Conservation (phyloP, 1,140 invertebrate species). For the Zaprionus camerounensis region DNA sequence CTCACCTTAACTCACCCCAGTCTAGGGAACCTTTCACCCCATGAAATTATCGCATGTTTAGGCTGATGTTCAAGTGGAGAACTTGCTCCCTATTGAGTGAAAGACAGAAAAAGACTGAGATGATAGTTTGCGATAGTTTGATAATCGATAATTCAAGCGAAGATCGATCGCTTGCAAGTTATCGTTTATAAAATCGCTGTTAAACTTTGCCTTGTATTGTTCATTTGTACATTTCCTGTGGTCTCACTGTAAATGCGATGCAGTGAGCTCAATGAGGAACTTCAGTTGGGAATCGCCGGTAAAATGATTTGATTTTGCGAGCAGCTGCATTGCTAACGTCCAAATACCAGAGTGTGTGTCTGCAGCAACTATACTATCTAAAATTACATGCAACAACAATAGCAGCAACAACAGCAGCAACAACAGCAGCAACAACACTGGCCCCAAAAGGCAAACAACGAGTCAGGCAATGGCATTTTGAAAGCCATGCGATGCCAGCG, state of each 20-base stretch:
- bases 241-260: background rate
- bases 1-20: slow-evolving; percentile 1
- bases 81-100: background rate
- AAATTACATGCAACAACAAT: slow-evolving; percentile 40
- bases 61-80: background rate
- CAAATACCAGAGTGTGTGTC: slow-evolving; percentile 6
- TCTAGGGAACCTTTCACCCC: background rate
- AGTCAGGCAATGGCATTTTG: slow-evolving; percentile 51
- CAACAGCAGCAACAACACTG: slow-evolving; percentile 16
- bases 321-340: background rate
- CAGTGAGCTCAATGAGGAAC: background rate
- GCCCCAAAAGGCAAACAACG: slow-evolving; percentile 61
- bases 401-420: background rate
- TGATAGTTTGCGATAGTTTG: background rate
- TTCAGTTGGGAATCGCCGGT: background rate
- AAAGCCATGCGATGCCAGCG: slow-evolving; percentile 71
- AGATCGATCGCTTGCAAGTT: background rate
- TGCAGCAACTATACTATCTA: slow-evolving; percentile 25
- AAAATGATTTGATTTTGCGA: slow-evolving; percentile 1
- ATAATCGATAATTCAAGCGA: background rate
- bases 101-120: background rate
- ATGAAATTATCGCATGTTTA: background rate
- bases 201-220: too few relatives aligned
- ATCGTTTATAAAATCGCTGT: too few relatives aligned
- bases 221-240: too few relatives aligned